Conservation (phyloP, 2,888 invertebrate species). For the Diogma glabrata region DNA sequence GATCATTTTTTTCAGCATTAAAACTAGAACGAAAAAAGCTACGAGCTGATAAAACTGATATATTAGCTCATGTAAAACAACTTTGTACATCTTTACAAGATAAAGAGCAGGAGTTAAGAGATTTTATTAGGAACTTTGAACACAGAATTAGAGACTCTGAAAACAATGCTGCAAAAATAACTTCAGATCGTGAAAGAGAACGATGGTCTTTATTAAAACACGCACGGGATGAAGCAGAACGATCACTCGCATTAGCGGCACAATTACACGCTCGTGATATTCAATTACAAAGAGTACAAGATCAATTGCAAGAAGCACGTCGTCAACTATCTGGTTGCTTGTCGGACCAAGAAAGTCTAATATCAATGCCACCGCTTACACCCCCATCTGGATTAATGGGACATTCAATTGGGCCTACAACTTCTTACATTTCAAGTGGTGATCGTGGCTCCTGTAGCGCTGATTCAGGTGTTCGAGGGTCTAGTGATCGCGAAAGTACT, state of each 20-base stretch:
- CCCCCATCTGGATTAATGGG: constrained; percentile 43
- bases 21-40: constrained; percentile 83
- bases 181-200: constrained; percentile 70
- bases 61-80: constrained; percentile 89
- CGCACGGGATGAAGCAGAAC: constrained; percentile 81
- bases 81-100: constrained; percentile 87
- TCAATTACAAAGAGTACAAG: constrained; percentile 72
- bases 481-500: constrained; percentile 64
- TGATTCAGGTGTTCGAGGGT: constrained; percentile 64
- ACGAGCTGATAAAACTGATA: constrained; percentile 87
- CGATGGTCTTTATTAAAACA: constrained; percentile 78
- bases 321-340: constrained; percentile 70
- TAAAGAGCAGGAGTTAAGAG: constrained; percentile 85
- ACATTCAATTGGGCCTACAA: constrained; percentile 23
- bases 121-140: constrained; percentile 90
- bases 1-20: too few relatives aligned
- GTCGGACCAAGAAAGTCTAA: constrained; percentile 73
- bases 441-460: constrained; percentile 78
- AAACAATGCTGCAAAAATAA: constrained; percentile 44
- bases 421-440: constrained; percentile 28
- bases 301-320: constrained; percentile 71
- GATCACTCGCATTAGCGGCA: constrained; percentile 73
- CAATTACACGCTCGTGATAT: constrained; percentile 79
- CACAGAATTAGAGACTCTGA: constrained; percentile 76
- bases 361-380: constrained; percentile 57